phyloP scores from a whole-genome alignment of 1,140 invertebrate species.

The Monochamus saltuarius region DNA sequence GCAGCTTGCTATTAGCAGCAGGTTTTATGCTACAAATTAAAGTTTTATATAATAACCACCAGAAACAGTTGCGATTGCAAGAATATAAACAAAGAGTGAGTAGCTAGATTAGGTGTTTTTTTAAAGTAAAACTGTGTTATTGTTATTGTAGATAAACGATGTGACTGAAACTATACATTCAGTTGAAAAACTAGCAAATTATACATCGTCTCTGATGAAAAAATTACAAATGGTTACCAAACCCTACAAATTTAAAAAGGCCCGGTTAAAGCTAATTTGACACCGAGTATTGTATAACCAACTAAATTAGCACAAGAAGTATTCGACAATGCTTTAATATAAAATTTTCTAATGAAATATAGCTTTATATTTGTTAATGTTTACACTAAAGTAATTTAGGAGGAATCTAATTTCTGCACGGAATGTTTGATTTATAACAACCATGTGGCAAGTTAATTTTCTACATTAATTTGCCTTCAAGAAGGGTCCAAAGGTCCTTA shows the following conservation, averaged over 20 bases:
- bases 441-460: no score
- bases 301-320: no score
- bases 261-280: no score
- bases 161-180: conserved; percentile 54
- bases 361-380: no score
- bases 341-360: no score
- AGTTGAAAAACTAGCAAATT: conserved; percentile 55
- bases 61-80: conserved; percentile 36
- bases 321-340: no score
- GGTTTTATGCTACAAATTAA: conserved; percentile 42
- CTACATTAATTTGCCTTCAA: no score
- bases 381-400: no score
- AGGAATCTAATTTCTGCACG: no score
- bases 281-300: no score
- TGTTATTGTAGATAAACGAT: conserved; percentile 54
- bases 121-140: conserved; percentile 16
- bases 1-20: conserved; percentile 34
- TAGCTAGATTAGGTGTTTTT: conserved; percentile 22
- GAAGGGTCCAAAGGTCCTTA: no score
- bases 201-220: conserved; percentile 35
- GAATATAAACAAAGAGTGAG: conserved; percentile 54
- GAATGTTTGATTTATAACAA: no score
- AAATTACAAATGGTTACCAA: conserved; percentile 24
- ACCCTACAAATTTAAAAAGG: conserved; percentile 9
- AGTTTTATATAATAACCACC: conserved; percentile 40